Base-by-base conservation (phyloP, 2,113 vertebrate genomes). In the Gymnogyps californianus region DNA sequence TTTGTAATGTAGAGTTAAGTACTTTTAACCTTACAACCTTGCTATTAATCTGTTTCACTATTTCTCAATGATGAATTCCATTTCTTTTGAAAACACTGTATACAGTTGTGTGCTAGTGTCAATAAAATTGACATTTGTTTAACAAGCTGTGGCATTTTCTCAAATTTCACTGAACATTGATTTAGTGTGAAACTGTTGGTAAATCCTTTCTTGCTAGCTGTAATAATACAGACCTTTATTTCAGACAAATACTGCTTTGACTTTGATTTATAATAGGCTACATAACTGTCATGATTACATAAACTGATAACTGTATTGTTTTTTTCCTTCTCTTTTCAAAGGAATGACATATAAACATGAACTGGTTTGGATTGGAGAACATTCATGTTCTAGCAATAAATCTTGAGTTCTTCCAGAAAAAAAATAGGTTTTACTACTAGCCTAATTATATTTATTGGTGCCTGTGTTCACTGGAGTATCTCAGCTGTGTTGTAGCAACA, bases 41-140 rank as follows among this genome's bases (percentile, higher is more conserved):
- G 87, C 95, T 98, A 97, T 90, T 96, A 88, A 97, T 93, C 96
- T 96, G 96, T 98, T 98, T 98, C 96, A 94, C 93, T 97, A 94
- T 98, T 97, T 97, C 97, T 98, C 87, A 96, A 96, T 97, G 86
- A 97, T 96, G 81, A 92, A 96, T 97, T 97, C 93, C 86, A 91
- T 95, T 97, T 97, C 97, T 98, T 98, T 98, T 93, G 87, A 97
- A 97, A 97, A 98, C 95, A 97, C 98, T 99, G 98, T 99, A 98
- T 98, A 94, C 97, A 96, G 98, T 97, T 99, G 97, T 99, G 97
- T 98, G 98, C 98, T 98, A 98, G 98, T 98, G 98, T 99, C 98
- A 99, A 99, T 99, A 99, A 99, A 99, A 98, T 98, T 97, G 95
- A 98, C 98, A 97, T 98, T 97, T 98, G 98, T 98, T 98, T 98